phyloP scores from a whole-genome alignment of 2,888 invertebrate species.

The Lasioglossum marginatum region DNA sequence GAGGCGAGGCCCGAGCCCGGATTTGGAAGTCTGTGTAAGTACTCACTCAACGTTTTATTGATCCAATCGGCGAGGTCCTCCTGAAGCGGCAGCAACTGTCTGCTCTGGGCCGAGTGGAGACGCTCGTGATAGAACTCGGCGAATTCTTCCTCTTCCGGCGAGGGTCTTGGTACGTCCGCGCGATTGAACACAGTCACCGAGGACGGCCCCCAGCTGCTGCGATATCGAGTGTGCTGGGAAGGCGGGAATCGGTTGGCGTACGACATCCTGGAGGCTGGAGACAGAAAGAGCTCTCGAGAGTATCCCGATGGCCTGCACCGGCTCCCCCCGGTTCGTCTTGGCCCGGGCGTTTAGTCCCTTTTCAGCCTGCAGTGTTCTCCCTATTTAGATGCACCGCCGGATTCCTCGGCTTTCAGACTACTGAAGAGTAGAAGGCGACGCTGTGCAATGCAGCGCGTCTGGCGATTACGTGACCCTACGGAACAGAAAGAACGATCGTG shows the following conservation, averaged over 20 bases:
- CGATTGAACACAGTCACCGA: constrained; percentile 85
- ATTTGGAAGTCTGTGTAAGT: constrained; percentile 16
- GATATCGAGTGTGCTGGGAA: constrained; percentile 82
- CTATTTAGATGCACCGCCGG: constrained; percentile 31
- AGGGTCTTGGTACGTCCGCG: constrained; percentile 81
- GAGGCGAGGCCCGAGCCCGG: not conserved
- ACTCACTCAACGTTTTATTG: constrained; percentile 93
- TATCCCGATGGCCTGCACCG: constrained; percentile 54
- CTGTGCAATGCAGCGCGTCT: constrained; percentile 62
- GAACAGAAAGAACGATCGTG: constrained; percentile 7
- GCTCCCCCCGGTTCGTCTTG: constrained; percentile 37
- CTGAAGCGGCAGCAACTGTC: constrained; percentile 92
- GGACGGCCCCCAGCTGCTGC: constrained; percentile 88
- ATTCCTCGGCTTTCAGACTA: constrained; percentile 37
- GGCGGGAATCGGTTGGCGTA: constrained; percentile 83
- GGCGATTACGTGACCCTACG: constrained; percentile 65
- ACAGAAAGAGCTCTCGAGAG: constrained; percentile 29
- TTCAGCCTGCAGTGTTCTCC: constrained; percentile 15
- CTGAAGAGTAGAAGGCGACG: constrained; percentile 48
- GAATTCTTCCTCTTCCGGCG: constrained; percentile 86
- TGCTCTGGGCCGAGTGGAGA: constrained; percentile 91
- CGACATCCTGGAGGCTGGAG: constrained; percentile 75
- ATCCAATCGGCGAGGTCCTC: constrained; percentile 96
- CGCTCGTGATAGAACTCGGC: constrained; percentile 89
- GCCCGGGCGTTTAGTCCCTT: constrained; percentile 34